Percentiles rank a stretch among this genome's conserved stretches.
Conservation (phyloP, 2,113 vertebrate genomes). For the Solea solea region DNA sequence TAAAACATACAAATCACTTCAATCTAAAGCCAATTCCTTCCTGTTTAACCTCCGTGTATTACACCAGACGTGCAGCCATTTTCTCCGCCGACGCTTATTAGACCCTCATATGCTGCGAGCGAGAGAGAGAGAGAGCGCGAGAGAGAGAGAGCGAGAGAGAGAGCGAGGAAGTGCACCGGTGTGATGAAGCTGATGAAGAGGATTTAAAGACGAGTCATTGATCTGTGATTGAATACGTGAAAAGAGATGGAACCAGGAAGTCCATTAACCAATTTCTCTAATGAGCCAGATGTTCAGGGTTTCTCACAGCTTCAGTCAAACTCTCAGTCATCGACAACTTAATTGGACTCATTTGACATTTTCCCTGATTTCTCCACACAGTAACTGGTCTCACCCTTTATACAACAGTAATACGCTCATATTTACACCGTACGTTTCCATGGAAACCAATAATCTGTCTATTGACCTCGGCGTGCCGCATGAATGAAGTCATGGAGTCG, state of each 20-base stretch:
- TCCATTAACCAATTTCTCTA: neutral
- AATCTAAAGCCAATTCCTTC: conserved; percentile 70
- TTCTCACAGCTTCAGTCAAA: neutral
- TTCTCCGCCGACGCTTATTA: conserved; percentile 58
- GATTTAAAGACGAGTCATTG: conserved; percentile 3
- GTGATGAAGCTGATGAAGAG: conserved; percentile 11
- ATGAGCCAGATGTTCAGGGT: neutral
- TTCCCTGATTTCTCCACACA: neutral
- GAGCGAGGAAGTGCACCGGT: neutral
- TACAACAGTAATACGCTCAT: too few relatives aligned
- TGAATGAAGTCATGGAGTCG: too few relatives aligned
- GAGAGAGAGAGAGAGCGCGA: neutral
- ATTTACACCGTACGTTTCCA: too few relatives aligned
- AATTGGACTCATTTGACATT: neutral
- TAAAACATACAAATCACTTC: conserved; percentile 72
- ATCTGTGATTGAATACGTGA: neutral
- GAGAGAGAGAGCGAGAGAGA: neutral
- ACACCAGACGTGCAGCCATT: conserved; percentile 29
- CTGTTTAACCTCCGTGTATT: conserved; percentile 66
- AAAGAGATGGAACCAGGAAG: neutral
- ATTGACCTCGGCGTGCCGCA: too few relatives aligned
- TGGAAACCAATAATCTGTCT: too few relatives aligned
- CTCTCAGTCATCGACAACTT: neutral
- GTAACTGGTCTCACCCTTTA: neutral
- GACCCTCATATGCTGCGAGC: conserved; percentile 50